Conservation (phyloP, 2,113 vertebrate species). For the Aythya baeri region DNA sequence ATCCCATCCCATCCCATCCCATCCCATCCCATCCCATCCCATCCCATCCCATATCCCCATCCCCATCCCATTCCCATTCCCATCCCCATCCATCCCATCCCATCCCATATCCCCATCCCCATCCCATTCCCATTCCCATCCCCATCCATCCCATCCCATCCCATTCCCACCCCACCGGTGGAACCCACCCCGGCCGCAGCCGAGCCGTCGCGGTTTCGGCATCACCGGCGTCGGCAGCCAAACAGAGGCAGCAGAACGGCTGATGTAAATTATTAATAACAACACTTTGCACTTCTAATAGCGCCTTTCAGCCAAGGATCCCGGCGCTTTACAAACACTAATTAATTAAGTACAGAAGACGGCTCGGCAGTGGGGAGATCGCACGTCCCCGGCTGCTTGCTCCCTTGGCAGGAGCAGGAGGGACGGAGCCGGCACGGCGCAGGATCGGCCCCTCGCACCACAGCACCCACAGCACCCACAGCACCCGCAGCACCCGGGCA, state of each 20-base stretch:
- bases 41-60: too few relatives aligned
- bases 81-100: too few relatives aligned
- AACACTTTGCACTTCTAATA: neutral
- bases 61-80: too few relatives aligned
- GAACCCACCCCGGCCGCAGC: neutral
- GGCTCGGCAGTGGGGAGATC: neutral
- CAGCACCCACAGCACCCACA: too few relatives aligned
- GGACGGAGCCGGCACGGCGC: too few relatives aligned
- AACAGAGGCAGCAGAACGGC: neutral
- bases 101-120: too few relatives aligned
- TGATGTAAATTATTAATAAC: neutral
- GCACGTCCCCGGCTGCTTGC: neutral
- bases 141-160: too few relatives aligned
- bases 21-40: too few relatives aligned
- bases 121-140: too few relatives aligned
- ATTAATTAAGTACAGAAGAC: neutral
- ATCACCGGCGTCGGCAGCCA: neutral
- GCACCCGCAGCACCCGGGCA: too few relatives aligned
- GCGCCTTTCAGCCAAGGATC: neutral
- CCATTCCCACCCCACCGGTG: too few relatives aligned
- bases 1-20: too few relatives aligned
- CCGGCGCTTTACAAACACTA: neutral
- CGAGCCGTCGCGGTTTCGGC: neutral
- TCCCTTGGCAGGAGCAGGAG: neutral
- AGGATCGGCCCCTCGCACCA: neutral